These are phyloP conservation scores for Phenacoccus solenopsis DNA, from an alignment of 1,140 invertebrate genomes.

Conservation along the genomic window DNA sequence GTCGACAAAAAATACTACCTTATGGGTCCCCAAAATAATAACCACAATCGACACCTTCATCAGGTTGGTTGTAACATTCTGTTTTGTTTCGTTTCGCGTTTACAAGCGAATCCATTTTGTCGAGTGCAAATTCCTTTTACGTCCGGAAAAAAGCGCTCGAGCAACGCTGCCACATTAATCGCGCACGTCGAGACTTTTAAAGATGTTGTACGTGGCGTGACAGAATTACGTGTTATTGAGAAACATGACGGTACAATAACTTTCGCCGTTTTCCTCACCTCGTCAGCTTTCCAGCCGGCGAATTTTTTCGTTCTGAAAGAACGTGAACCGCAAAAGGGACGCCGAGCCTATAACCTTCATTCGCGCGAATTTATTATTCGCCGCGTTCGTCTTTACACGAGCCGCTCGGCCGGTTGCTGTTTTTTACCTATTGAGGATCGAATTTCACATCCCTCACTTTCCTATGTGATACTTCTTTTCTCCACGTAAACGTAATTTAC, in stretches of 20 bases:
- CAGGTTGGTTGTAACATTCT: background rate
- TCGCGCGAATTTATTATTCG: background rate
- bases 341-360: too few relatives aligned
- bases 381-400: background rate
- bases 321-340: background rate
- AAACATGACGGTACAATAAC: conserved; percentile 1
- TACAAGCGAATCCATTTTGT: background rate
- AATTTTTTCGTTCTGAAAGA: background rate
- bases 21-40: too few relatives aligned
- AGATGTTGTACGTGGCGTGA: background rate
- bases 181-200: background rate
- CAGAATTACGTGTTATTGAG: conserved; percentile 1
- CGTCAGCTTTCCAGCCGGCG: background rate
- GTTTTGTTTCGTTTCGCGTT: too few relatives aligned
- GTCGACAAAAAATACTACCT: too few relatives aligned
- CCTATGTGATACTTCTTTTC: too few relatives aligned
- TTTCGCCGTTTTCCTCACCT: background rate
- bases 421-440: too few relatives aligned
- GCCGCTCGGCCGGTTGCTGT: too few relatives aligned
- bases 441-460: too few relatives aligned
- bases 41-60: background rate
- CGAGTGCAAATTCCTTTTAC: background rate
- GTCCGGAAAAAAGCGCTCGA: background rate
- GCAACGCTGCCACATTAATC: background rate
- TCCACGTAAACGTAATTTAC: too few relatives aligned